A percentile compares a stretch with the other conserved stretches of the same genome.
phyloP scores from a whole-genome alignment of 2,797 vertebrate species.

The Hydrophis major region DNA sequence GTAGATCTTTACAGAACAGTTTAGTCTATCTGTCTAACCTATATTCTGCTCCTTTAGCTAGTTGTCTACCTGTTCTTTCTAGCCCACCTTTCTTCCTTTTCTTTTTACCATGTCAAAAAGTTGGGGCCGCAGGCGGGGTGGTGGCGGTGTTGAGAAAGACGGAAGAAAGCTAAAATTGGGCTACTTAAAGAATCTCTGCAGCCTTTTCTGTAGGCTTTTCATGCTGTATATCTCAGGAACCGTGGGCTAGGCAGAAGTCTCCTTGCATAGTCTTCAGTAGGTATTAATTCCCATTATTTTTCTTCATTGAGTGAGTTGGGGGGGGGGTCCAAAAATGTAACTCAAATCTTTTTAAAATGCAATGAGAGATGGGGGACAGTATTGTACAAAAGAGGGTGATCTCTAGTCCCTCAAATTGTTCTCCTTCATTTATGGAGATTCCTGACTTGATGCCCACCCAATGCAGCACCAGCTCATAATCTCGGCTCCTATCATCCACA shows the following conservation, averaged over 20 bases:
- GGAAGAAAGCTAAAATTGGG: neutral
- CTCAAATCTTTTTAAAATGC: neutral
- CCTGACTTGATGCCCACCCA: neutral
- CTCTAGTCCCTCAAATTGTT: neutral
- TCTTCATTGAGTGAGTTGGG: neutral
- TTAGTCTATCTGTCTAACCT: neutral
- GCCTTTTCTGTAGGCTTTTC: neutral
- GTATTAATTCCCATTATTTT: neutral
- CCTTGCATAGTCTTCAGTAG: neutral
- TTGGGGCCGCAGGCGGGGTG: neutral
- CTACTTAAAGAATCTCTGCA: neutral
- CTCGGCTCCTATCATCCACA: conserved; percentile 37
- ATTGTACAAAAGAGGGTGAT: too few relatives aligned
- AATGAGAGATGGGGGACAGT: neutral
- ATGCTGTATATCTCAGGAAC: neutral
- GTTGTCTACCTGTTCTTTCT: neutral
- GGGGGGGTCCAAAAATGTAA: neutral
- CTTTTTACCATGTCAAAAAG: neutral
- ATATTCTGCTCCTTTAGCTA: neutral
- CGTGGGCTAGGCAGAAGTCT: neutral
- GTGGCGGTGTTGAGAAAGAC: too few relatives aligned
- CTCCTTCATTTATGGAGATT: neutral
- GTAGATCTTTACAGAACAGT: neutral
- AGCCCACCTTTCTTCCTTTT: neutral
- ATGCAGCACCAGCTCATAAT: neutral